Evolutionary conservation across 2,797 vertebrate species (phyloP).

Genomic region (Chlorospingus flavigularis): DNA sequence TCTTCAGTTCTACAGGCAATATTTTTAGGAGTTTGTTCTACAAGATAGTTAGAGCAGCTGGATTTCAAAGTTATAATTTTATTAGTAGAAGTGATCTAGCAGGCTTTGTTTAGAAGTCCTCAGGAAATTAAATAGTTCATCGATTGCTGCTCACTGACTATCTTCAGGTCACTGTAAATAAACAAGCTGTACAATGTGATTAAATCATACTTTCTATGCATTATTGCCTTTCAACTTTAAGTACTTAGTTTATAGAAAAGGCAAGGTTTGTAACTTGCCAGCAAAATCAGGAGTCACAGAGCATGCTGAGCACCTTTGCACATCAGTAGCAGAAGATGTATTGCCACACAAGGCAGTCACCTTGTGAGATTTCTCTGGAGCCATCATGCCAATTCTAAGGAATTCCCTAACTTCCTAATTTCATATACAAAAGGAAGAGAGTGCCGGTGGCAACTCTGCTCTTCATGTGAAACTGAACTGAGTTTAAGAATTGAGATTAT

Average conservation of each 20-base stretch:
- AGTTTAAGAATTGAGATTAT: background rate
- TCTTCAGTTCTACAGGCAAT: background rate
- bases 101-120: background rate
- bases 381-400: background rate
- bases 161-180: background rate
- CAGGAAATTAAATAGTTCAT: background rate
- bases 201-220: background rate
- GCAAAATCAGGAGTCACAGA: background rate
- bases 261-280: background rate
- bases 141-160: rapidly evolving
- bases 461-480: background rate
- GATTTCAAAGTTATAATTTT: background rate
- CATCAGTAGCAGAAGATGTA: background rate
- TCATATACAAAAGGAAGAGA: background rate
- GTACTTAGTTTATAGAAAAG: background rate
- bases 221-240: background rate
- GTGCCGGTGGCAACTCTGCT: background rate
- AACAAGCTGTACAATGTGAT: background rate
- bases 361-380: background rate
- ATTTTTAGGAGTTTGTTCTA: background rate
- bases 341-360: background rate
- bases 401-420: background rate
- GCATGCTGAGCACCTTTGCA: background rate
- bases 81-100: background rate
- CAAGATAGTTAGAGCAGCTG: background rate